Evolutionary conservation across 2,888 invertebrate species (phyloP), one percentile per base, ranked within the genome.

Genomic region (Pseudoips prasinana): DNA sequence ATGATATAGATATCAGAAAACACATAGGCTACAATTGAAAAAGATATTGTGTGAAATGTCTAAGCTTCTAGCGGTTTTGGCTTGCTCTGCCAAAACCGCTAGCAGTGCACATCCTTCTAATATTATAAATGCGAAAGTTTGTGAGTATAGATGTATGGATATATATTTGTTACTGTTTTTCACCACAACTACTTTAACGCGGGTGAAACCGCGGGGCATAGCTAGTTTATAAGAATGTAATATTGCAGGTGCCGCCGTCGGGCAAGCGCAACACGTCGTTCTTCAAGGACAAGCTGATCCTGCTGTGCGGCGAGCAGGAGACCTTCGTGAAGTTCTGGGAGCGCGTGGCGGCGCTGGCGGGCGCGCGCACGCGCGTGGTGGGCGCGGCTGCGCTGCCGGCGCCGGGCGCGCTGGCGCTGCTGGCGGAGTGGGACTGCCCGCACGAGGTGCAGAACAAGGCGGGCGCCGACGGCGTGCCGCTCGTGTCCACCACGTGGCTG

Each of bases 401-500:
- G 69, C 59, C 78, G 1, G 88, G 85, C 0, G 89, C 82, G 0
- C 44, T 89, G 0, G 90, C 90, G 0, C 75, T 93, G 6, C 86
- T 94, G n/a, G 90, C 92, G 0, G 93, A 93, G 42, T 81, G 73
- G 54, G 90, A 90, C 30, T 93, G 93, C 47, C 91, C 92, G 0
- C 82, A 89, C 34, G 90, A 90, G 31, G 74, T 87, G 0, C 87
- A 87, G 28, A 87, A 87, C 39, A 87, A 85, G 37, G 92, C 92
- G 0, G 81, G 85, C 33, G 80, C 89, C 30, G 90, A 91, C 56
- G 87, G 83, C 34, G 83, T 92, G n/a, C 92, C 94, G 0, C 58
- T 94, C 0, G 92, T 94, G 0, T 92, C 93, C 0, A 91, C 92
- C 0, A 90, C 90, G 1, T 94, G 94, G 94, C 81, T 94, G 1